Conservation (phyloP, 2,113 vertebrate genomes). For the Melanerpes aurifrons region DNA sequence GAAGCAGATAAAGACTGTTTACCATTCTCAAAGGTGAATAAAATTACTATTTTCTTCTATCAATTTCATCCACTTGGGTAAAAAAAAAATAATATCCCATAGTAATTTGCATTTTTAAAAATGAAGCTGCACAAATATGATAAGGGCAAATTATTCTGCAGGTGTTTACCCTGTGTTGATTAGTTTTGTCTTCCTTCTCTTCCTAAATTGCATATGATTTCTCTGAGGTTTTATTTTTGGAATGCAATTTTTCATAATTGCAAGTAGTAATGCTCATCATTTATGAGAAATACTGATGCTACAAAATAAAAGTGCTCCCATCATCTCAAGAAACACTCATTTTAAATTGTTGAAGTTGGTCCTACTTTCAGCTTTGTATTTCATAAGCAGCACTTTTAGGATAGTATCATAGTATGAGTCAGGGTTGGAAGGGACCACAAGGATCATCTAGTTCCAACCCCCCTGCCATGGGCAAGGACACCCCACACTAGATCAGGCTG, state of each 20-base stretch:
- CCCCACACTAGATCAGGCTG: too few relatives aligned
- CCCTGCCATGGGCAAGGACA: too few relatives aligned
- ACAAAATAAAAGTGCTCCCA: background rate
- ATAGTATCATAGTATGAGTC: too few relatives aligned
- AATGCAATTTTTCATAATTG: background rate
- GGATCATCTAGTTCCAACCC: too few relatives aligned
- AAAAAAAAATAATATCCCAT: background rate
- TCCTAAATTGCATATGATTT: background rate
- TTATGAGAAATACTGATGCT: background rate
- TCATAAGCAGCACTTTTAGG: background rate
- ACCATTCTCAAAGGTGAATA: slow-evolving; percentile 92
- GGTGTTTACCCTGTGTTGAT: background rate
- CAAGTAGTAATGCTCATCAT: background rate
- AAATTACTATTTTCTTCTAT: background rate
- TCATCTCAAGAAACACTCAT: background rate
- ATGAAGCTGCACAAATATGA: background rate
- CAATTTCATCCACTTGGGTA: background rate
- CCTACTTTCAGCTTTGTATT: background rate
- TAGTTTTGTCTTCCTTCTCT: background rate
- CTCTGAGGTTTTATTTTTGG: background rate
- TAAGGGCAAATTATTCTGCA: background rate
- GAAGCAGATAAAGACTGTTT: slow-evolving; percentile 99
- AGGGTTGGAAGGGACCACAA: too few relatives aligned
- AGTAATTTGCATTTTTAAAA: background rate
- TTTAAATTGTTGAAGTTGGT: background rate